Evolutionary conservation across 2,888 invertebrate genomes (phyloP).

Genomic region (Drosophila robusta): DNA sequence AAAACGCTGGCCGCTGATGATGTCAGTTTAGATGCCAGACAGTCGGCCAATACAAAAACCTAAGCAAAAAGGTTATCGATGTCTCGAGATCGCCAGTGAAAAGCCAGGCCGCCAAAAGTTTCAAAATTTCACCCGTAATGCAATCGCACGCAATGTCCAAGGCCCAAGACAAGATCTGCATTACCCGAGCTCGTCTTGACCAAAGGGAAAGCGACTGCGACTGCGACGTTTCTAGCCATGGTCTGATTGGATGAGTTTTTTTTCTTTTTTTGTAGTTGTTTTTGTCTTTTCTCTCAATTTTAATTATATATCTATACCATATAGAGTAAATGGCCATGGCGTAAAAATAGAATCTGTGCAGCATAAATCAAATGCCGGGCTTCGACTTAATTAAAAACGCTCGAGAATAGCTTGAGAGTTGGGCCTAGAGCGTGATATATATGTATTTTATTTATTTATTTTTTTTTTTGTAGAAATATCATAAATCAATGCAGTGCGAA

Average conservation of each 20-base stretch:
- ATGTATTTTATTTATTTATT: too few species aligned
- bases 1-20: slow-evolving; percentile 53
- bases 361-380: slow-evolving; percentile 70
- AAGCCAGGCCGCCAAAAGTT: slow-evolving; percentile 42
- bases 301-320: slow-evolving; percentile 44
- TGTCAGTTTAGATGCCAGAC: slow-evolving; percentile 60
- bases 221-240: slow-evolving; percentile 41
- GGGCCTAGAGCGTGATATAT: slow-evolving; percentile 20
- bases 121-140: slow-evolving; percentile 75
- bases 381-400: slow-evolving; percentile 69
- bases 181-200: slow-evolving; percentile 43
- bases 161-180: slow-evolving; percentile 58
- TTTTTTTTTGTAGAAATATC: slow-evolving; percentile 52
- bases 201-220: slow-evolving; percentile 55
- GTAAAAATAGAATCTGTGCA: slow-evolving; percentile 20
- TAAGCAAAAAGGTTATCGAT: slow-evolving; percentile 76
- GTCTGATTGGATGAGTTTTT: slow-evolving; percentile 43
- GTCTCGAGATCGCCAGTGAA: slow-evolving; percentile 69
- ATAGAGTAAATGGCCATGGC: slow-evolving; percentile 20
- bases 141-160: slow-evolving; percentile 77
- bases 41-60: slow-evolving; percentile 44
- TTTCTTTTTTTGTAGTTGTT: slow-evolving; percentile 12
- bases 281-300: slow-evolving; percentile 19
- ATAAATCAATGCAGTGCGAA: slow-evolving; percentile 74
- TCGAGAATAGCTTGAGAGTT: slow-evolving; percentile 4